Base-by-base conservation (phyloP, 2,113 vertebrate species). In the Dicrurus megarhynchus region DNA sequence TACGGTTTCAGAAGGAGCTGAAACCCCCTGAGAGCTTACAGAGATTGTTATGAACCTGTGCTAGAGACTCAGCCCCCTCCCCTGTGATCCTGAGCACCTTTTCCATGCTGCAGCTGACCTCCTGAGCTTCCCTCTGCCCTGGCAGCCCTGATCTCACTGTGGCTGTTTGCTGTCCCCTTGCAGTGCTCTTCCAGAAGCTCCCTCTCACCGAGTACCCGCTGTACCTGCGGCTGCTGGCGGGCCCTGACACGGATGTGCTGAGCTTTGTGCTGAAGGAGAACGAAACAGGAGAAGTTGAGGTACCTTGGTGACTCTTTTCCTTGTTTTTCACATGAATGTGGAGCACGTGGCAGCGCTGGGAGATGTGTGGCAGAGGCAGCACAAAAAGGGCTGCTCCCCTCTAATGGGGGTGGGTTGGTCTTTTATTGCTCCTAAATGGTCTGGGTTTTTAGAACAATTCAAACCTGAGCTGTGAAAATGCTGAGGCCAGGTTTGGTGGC, bases 181-280 rank as follows among this genome's bases (percentile, higher is more conserved):
- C 96, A 99, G 99, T 99, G 97, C 98, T 99, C 75, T 98, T 99
- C 92, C 99, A 99, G 99, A 99, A 99, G 94, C 98, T 99, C 28
- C 97, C 98, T 13, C 95, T 98, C 14, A 97, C 97, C 1, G 99
- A 99, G 78, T 98, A 96, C 67, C 99, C 99, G 13, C 98, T 99
- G 89, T 97, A 98, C 89, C 98, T 99, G 77, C 98, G 99, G 94
- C 97, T 99, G 87, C 94, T 99, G 24, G 98, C 98, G 0, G 99
- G 99, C 41, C 99, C 99, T 0, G 98, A 99, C 96, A 97, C 98
- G 0, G 97, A 99, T 0, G 93, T 92, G 61, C 99, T 99, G 93
- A 99, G 98, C 73, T 99, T 99, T 10, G 98, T 99, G 94, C 98
- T 99, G 35, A 99, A 99, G 95, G 99, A 99, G 94, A 99, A 99